Base-by-base conservation (phyloP, 2,888 invertebrate genomes). In the Ellobium chinense region DNA sequence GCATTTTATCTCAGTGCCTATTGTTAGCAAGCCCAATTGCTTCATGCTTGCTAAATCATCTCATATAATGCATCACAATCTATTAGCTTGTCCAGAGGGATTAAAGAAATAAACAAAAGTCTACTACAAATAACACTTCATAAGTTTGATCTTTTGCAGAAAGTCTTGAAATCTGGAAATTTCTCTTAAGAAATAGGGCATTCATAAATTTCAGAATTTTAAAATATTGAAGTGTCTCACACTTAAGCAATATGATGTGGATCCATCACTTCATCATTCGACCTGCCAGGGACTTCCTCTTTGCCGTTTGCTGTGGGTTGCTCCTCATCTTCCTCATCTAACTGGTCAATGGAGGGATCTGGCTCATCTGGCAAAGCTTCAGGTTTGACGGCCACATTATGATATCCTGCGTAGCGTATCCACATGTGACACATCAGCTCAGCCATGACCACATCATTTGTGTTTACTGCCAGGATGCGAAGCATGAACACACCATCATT, bases 401-500 rank as follows among this genome's bases (percentile, higher is more conserved):
- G 27, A 62, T 80, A 80, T 56, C 69, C 46, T 14, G 63, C 63
- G 37, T 58, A 83, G 63, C 83, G 78, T 14, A 36, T 56, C 83
- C 83, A 83, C 18, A 83, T 56, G 31, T 66, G 74, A 54, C 69
- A 56, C 37, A 83, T 68, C 66, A 83, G 62, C 29, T 81, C 76
- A 12, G 83, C 36, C 66, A 83, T 79, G 34, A 75, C 79, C 18
- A 83, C 81, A 36, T 83, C 83, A 29, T 83, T 83, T 54, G 81
- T 81, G 68, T 83, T 83, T 56, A 70, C 69, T 18, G 83, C 78
- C n/a, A 83, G 72, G 58, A 83, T 83, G 12, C 83, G 78, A 37
- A 83, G 72, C 12, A 83, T n/a, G 60, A 83, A 83, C 29, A 81
- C 63, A 21, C 83, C 83, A 62, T 83, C 83, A 34, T 79, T 83